A percentile compares a stretch with the other conserved stretches of the same genome.
These are phyloP conservation scores for Chroicocephalus ridibundus DNA, from an alignment of 2,113 vertebrate genomes.

Conservation along the genomic window DNA sequence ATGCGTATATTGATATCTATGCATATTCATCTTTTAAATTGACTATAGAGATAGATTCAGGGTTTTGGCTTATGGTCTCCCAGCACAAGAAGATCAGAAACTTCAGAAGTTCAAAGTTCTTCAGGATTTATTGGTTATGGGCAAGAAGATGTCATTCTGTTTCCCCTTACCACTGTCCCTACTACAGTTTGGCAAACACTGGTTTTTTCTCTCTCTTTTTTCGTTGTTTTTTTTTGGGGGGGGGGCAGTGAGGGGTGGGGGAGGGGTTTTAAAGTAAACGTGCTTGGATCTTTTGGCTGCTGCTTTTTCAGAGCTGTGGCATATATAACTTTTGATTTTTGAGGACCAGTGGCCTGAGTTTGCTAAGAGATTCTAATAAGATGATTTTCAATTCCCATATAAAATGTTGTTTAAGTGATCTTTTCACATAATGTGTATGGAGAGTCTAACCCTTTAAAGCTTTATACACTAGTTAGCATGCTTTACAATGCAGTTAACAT, in stretches of 20 bases:
- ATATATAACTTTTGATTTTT: not conserved
- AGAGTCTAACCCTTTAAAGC: not conserved
- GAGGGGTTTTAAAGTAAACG: not conserved
- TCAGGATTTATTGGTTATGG: not conserved
- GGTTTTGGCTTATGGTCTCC: not conserved
- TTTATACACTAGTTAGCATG: not conserved
- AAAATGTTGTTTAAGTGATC: not conserved
- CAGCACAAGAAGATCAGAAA: constrained; percentile 43
- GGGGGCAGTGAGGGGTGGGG: too few species aligned
- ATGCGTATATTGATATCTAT: not conserved
- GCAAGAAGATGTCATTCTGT: not conserved
- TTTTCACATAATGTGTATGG: not conserved
- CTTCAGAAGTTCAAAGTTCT: not conserved
- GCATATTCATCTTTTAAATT: not conserved
- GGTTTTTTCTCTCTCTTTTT: not conserved
- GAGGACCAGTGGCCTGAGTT: not conserved
- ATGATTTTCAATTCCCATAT: not conserved
- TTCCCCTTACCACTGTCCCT: not conserved
- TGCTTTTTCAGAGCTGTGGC: not conserved
- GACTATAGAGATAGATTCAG: not conserved
- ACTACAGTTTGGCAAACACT: not conserved
- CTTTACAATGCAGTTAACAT: not conserved
- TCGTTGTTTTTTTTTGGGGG: too few species aligned
- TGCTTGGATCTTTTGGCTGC: not conserved
- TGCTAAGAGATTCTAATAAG: not conserved